Evolutionary conservation across 2,113 vertebrate species (phyloP).

Genomic region (Sebastes schlegelii): DNA sequence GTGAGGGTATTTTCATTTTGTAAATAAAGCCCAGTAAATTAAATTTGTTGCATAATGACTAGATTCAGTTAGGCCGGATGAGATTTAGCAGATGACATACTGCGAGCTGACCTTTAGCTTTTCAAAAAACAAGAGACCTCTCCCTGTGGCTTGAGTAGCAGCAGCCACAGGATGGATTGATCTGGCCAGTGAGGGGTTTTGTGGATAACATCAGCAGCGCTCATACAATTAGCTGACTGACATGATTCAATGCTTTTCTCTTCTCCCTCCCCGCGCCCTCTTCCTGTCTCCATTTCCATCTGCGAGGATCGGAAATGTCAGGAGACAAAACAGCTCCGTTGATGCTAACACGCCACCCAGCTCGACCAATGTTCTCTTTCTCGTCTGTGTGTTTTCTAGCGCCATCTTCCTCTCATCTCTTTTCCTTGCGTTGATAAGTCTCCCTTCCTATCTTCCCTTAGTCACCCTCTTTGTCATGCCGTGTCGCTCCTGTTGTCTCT

Average conservation of each 20-base stretch:
- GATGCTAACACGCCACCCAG: conserved; percentile 8
- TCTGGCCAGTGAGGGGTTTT: conserved; percentile 23
- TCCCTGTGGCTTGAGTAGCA: conserved; percentile 6
- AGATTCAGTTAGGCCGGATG: conserved; percentile 34
- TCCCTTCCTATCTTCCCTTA: conserved; percentile 9
- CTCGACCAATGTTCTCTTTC: neutral
- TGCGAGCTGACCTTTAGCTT: conserved; percentile 55
- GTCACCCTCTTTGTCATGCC: conserved; percentile 40
- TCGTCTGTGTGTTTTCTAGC: conserved; percentile 8
- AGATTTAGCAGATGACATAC: conserved; percentile 38
- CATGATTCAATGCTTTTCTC: conserved; percentile 58
- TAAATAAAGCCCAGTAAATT: conserved; percentile 28
- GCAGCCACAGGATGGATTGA: conserved; percentile 30
- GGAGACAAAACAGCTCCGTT: conserved; percentile 37
- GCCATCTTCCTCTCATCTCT: neutral
- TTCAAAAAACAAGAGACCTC: conserved; percentile 32
- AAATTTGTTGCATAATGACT: conserved; percentile 35
- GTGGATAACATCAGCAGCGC: conserved; percentile 28
- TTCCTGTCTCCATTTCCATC: conserved; percentile 51
- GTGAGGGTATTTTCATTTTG: conserved; percentile 21
- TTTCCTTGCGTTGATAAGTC: conserved; percentile 1
- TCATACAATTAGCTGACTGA: conserved; percentile 57
- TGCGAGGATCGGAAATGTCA: conserved; percentile 59
- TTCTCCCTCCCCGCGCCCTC: conserved; percentile 16
- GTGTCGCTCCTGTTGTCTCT: conserved; percentile 27